Conservation (phyloP, 1,140 invertebrate species). For the Hetaerina americana region DNA sequence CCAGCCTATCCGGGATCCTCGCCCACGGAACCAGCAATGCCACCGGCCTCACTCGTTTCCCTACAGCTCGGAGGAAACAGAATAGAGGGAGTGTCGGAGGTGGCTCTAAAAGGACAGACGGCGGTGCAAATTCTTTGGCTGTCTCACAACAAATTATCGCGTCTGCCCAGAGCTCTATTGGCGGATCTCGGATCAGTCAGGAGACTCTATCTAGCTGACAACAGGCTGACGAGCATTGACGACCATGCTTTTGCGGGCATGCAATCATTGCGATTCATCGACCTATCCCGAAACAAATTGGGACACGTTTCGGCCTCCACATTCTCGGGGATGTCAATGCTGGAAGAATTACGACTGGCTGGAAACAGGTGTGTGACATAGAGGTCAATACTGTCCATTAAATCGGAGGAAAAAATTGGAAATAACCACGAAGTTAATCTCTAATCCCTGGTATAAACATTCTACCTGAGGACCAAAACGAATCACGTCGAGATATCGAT, state of each 20-base stretch:
- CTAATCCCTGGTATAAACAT: too few species aligned
- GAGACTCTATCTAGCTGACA: conserved; percentile 69
- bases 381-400: too few species aligned
- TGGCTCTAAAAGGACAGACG: conserved; percentile 60
- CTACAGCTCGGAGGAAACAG: conserved; percentile 77
- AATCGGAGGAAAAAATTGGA: too few species aligned
- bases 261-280: conserved; percentile 59
- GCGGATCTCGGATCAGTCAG: conserved; percentile 58
- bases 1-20: conserved; percentile 24
- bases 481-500: too few species aligned
- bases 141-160: conserved; percentile 63
- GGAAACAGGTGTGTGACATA: conserved; percentile 39
- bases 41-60: conserved; percentile 57
- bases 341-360: conserved; percentile 49
- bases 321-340: conserved; percentile 51
- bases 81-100: conserved; percentile 59
- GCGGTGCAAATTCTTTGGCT: conserved; percentile 78
- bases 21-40: conserved; percentile 18
- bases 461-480: too few species aligned
- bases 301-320: conserved; percentile 39
- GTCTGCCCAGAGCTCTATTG: conserved; percentile 56
- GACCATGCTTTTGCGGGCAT: conserved; percentile 62
- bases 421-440: too few species aligned
- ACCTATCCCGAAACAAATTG: conserved; percentile 61
- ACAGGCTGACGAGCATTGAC: conserved; percentile 65